Percentiles rank a stretch among this genome's conserved stretches.
phyloP scores from a whole-genome alignment of 2,888 invertebrate genomes.

The Parnassius orleans region DNA sequence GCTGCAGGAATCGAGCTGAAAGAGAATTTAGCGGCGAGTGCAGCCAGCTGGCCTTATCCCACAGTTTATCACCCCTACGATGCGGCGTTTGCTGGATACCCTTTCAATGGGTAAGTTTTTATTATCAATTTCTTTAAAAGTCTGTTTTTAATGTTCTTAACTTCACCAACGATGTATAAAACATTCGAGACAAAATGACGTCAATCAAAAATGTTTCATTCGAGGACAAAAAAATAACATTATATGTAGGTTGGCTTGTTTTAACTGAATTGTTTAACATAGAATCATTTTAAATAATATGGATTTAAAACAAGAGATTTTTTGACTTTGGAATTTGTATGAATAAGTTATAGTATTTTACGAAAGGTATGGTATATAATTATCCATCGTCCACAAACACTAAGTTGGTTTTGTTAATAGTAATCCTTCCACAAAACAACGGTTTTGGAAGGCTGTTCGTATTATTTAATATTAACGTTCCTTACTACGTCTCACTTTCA shows the following conservation, averaged over 20 bases:
- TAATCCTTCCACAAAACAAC: background rate
- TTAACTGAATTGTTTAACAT: conserved; percentile 1
- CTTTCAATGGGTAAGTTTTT: conserved; percentile 94
- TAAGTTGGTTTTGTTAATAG: no score
- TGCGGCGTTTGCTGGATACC: conserved; percentile 95
- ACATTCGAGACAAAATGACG: conserved; percentile 3
- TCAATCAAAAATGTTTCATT: background rate
- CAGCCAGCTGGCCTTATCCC: conserved; percentile 94
- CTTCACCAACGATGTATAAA: conserved; percentile 5
- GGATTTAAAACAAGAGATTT: conserved; percentile 7
- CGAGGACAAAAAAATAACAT: conserved; percentile 14
- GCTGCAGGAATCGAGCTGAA: conserved; percentile 93
- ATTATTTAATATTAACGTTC: conserved; percentile 37
- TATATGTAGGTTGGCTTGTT: background rate
- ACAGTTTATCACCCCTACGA: conserved; percentile 97
- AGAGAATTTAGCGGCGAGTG: conserved; percentile 91
- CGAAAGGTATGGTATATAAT: no score
- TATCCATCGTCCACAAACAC: no score
- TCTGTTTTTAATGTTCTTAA: conserved; percentile 11
- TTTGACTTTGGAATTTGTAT: background rate
- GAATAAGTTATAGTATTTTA: no score
- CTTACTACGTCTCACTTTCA: conserved; percentile 31
- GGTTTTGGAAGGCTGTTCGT: conserved; percentile 26
- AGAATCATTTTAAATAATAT: conserved; percentile 11
- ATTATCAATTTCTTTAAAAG: conserved; percentile 11